Conservation (phyloP, 2,797 vertebrate species). For the Sternotherus odoratus region DNA sequence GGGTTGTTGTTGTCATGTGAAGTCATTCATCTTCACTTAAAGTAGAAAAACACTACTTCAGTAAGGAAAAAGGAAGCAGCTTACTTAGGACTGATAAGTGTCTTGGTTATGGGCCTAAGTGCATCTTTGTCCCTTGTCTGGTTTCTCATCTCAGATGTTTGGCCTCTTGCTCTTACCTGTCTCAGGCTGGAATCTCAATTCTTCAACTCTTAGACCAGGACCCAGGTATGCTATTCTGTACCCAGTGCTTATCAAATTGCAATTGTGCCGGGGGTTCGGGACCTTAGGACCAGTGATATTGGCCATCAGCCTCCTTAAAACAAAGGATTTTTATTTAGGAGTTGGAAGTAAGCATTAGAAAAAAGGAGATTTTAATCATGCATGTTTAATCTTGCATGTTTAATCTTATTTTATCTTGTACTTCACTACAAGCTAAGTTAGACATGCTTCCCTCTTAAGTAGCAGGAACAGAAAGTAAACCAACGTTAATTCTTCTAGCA, state of each 20-base stretch:
- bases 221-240: not conserved
- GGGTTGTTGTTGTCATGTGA: not conserved
- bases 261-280: not conserved
- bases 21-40: not conserved
- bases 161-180: not conserved
- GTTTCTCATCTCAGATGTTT: not conserved
- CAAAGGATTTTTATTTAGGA: not conserved
- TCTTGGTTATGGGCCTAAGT: not conserved
- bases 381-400: not conserved
- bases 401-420: not conserved
- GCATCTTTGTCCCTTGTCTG: not conserved
- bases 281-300: not conserved
- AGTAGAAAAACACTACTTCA: not conserved
- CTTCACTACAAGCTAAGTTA: no score
- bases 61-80: not conserved
- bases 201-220: not conserved
- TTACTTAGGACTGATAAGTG: not conserved
- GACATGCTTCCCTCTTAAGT: not conserved
- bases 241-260: not conserved
- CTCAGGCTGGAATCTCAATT: not conserved
- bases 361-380: not conserved
- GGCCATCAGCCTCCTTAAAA: not conserved
- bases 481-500: not conserved
- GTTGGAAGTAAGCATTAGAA: not conserved
- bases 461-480: not conserved